phyloP scores from a whole-genome alignment of 2,888 invertebrate genomes.

The Sisyra terminalis region DNA sequence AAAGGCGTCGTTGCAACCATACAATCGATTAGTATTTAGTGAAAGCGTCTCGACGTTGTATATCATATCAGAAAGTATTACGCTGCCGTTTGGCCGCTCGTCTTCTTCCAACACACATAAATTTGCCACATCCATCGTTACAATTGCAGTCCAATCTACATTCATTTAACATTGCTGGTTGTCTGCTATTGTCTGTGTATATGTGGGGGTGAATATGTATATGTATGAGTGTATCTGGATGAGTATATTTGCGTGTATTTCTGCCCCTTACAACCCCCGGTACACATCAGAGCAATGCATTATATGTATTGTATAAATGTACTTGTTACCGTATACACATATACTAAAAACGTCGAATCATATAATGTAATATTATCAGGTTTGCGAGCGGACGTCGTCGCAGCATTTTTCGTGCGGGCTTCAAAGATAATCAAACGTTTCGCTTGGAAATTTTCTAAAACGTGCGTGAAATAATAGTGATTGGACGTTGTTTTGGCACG shows the following conservation, averaged over 20 bases:
- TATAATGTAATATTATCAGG: too few relatives aligned
- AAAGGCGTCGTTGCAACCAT: conserved; percentile 3
- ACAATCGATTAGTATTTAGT: conserved; percentile 8
- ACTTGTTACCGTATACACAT: too few relatives aligned
- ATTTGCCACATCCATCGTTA: not conserved
- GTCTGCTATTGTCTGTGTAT: not conserved
- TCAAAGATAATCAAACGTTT: too few relatives aligned
- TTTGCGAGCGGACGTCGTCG: too few relatives aligned
- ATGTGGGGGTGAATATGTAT: not conserved
- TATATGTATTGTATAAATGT: too few relatives aligned
- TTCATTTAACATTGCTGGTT: not conserved
- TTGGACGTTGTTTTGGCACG: too few relatives aligned
- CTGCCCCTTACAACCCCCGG: too few relatives aligned
- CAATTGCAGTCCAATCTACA: conserved; percentile 2
- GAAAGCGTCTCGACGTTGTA: conserved; percentile 7
- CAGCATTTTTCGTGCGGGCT: too few relatives aligned
- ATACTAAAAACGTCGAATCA: too few relatives aligned
- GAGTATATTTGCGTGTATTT: not conserved
- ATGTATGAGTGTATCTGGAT: not conserved
- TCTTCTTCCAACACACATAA: not conserved
- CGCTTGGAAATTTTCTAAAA: too few relatives aligned
- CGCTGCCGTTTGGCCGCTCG: not conserved
- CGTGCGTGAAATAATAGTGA: too few relatives aligned
- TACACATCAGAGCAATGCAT: too few relatives aligned
- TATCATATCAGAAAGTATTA: conserved; percentile 6